Evolutionary conservation across 1,140 invertebrate species (phyloP).

Genomic region (Popillia japonica): DNA sequence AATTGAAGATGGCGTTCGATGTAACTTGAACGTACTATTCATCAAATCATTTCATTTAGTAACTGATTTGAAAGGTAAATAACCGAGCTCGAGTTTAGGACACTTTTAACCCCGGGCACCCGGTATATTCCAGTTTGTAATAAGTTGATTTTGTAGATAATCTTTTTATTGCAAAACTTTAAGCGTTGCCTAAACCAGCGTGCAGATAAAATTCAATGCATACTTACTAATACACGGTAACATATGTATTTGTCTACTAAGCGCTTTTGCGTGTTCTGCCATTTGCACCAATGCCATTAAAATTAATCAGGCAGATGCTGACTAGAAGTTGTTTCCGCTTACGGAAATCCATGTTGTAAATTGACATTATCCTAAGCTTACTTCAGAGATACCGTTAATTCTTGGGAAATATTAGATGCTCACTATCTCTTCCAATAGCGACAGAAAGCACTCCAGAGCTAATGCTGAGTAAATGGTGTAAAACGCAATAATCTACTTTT

Average conservation of each 20-base stretch:
- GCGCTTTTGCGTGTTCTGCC: background rate
- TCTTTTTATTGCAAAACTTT: background rate
- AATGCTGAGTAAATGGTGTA: no score
- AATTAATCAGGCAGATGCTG: background rate
- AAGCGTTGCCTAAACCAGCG: background rate
- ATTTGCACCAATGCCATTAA: background rate
- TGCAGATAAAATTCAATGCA: background rate
- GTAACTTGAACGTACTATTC: no score
- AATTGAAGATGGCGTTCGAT: no score
- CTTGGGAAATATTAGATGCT: background rate
- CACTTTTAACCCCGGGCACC: no score
- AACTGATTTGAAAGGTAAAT: no score
- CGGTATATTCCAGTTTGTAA: no score
- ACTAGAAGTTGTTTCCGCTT: background rate
- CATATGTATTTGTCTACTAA: background rate
- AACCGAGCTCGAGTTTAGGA: no score
- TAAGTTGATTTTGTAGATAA: background rate
- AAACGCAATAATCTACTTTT: no score
- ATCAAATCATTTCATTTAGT: no score
- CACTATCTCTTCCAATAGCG: background rate
- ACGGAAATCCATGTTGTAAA: background rate
- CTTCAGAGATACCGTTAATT: background rate
- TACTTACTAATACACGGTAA: background rate
- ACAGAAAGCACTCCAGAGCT: background rate
- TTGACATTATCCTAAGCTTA: constrained; percentile 1